Evolutionary conservation across 2,888 invertebrate species (phyloP).

Genomic region (Taphrorychus bicolor): DNA sequence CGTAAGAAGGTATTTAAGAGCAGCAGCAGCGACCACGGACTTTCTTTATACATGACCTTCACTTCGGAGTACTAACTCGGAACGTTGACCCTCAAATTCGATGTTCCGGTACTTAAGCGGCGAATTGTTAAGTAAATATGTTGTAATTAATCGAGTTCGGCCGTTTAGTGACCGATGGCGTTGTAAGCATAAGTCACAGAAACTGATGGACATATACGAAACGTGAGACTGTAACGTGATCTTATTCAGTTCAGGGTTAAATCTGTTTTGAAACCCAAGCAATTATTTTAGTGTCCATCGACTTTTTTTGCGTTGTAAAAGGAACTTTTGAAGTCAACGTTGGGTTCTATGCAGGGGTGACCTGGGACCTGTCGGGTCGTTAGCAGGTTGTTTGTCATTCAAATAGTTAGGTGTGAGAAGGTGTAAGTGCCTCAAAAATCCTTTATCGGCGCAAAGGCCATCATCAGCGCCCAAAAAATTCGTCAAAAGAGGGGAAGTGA

Average conservation of each 20-base stretch:
- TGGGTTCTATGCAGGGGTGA: too few relatives aligned
- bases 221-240: neutral
- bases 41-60: conserved; percentile 21
- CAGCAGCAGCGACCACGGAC: conserved; percentile 5
- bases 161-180: neutral
- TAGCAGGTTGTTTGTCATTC: too few relatives aligned
- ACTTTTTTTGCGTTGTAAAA: too few relatives aligned
- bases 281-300: too few relatives aligned
- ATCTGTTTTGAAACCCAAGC: neutral
- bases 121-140: conserved; percentile 33
- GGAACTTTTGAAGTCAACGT: too few relatives aligned
- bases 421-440: too few relatives aligned
- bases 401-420: too few relatives aligned
- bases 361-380: too few relatives aligned
- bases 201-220: neutral
- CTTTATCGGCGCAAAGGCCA: too few relatives aligned
- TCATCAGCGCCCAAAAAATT: too few relatives aligned
- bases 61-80: conserved; percentile 19
- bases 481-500: too few relatives aligned
- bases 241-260: neutral
- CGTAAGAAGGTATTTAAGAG: conserved; percentile 26
- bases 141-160: conserved; percentile 29
- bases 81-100: conserved; percentile 37
- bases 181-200: neutral
- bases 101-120: conserved; percentile 36